Base-by-base conservation (phyloP, 2,113 vertebrate genomes). In the Melospiza georgiana region DNA sequence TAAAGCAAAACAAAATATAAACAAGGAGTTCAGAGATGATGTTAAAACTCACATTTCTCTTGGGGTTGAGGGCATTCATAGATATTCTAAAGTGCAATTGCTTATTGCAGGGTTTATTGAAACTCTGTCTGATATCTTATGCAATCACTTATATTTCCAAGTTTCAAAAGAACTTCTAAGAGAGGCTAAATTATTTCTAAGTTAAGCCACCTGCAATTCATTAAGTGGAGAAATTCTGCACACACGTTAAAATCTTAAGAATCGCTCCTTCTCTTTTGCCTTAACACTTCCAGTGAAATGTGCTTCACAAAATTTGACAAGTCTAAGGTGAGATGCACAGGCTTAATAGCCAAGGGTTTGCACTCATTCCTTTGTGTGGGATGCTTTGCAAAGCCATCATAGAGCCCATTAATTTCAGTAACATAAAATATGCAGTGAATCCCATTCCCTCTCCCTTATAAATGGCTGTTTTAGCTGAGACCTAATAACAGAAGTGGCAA, bases 371-470 rank as follows among this genome's bases (percentile, higher is more conserved):
- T 90, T 84, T 71, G 48, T 67, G 87, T 8, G 3, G 87, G 55
- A 74, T 43, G 75, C 24, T 88, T 83, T 93, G 63, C 55, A 80
- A 77, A 93, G 55, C 44, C 68, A 63, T 67, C 55, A 43, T 0
- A 52, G 71, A 9, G 39, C 67, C n/a, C 84, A 95, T 88, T 88
- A 73, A 93, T 91, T 86, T 77, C 65, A 91, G 79, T 28, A 86
- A 68, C 57, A 93, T 90, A 41, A 95, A 96, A 92, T 84, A 97
- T 85, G 94, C 90, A 94, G 77, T 76, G 87, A 89, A 65, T 66
- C 21, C 28, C 58, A 69, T 54, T 91, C 46, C 24, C 10, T 61
- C 44, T 92, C 27, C 75, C 68, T 80, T 63, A 51, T 11, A 90
- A 94, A 93, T 71, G 74, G 43, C 59, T 55, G 20, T 55, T 95